Evolutionary conservation across 2,797 vertebrate genomes (phyloP), one percentile per base, ranked within the genome.

Genomic region (Luscinia luscinia): DNA sequence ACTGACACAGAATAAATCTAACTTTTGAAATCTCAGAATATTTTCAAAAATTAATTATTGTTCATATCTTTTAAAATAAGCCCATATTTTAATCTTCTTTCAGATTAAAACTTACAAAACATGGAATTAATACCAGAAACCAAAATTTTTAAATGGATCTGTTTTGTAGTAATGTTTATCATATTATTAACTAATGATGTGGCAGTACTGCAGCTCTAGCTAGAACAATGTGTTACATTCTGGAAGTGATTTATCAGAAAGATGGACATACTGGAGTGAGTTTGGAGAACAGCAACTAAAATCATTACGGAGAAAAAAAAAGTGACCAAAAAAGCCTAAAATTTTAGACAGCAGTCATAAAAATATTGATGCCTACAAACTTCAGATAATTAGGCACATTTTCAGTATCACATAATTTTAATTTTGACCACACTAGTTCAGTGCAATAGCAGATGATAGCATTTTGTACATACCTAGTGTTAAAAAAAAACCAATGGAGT

Each of bases 221-320:
- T 77, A 57, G 66, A 90, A 74, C 66, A 89, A 18, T 77, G 46
- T 70, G 54, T 77, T 85, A 72, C 24, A 12, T 78, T 84, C 73
- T 94, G 62, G 58, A 91, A 86, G 9, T 9, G 28, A 80, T 81
- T 94, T 81, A 38, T 89, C 22, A 89, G 58, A 74, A 87, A 58
- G 61, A 68, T 27, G 28, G 41, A 46, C 54, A 20, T 49, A 72
- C 10, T 69, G 30, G 24, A 92, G 11, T 34, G 36, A 87, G 51
- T 77, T 69, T 81, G 73, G 36, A 78, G 66, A 67, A 57, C 3
- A 87, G 15, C 7, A 87, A 85, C 2, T 17, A 84, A 84, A 85
- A 68, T 40, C 17, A 74, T 46, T 89, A 54, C 2, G 11, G 32
- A 57, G 15, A 67, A 84, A 75, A 89, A 40, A 2, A 6, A 34